Base-by-base conservation (phyloP, 2,888 invertebrate species). In the Archips xylosteana region DNA sequence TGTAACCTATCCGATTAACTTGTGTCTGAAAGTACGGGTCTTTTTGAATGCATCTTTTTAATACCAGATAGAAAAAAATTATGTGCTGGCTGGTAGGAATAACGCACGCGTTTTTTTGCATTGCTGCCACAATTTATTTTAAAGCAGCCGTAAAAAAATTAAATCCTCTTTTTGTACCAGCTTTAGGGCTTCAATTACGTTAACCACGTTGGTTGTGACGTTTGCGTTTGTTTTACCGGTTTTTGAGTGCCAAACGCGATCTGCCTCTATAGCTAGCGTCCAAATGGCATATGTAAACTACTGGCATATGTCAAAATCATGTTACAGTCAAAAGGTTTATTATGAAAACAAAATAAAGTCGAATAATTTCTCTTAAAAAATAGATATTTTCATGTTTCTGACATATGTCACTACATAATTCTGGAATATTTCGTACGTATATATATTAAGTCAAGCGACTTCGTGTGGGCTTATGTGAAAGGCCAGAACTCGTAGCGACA, bases 211-310 rank as follows among this genome's bases (percentile, higher is more conserved):
- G 47, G 65, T 72, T 75, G 73, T 75, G 75, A 70, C 69, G 71
- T 67, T 68, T 59, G 49, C 54, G 68, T 70, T 74, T 62, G 45
- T 36, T 39, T 67, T 63, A 51, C 70, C 67, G 75, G 54, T 75
- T 63, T 73, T 70, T 70, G 68, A 75, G 76, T 75, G 76, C 76
- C 76, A 77, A 77, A 75, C 74, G 75, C 73, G 76, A 70, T 70
- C 57, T 68, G 76, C 75, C 66, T 74, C 76, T 71, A 62, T 67
- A 36, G 51, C 65, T 54, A 67, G 62, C 65, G 39, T 63, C 49
- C 67, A 57, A 63, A 34, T 42, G 34, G 60, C 47, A 65, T 65
- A 65, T 71, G 59, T 59, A n/a, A 23, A 12, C 5, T 6, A 45
- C 23, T 67, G 67, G n/a, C 67, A 36, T n/a, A 47, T 59, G 59